Base-by-base conservation (phyloP, 2,797 vertebrate genomes). In the Aphelocoma californica region DNA sequence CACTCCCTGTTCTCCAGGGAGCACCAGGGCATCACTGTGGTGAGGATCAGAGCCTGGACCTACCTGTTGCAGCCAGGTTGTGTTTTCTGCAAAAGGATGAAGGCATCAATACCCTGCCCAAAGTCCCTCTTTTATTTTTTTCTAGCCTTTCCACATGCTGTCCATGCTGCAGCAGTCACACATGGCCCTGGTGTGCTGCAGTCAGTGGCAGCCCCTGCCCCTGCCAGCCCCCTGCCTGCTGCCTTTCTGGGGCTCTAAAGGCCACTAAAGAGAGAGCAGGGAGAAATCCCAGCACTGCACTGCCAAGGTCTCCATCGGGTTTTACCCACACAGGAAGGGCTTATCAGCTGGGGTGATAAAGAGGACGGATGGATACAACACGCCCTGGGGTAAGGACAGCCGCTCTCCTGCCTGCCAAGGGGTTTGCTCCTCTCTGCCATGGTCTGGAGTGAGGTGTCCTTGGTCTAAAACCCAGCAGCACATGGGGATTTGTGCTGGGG, bases 151-250 rank as follows among this genome's bases (percentile, higher is more conserved):
- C n/a, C 47, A 54, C 25, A 5, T 24, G 36, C 58, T 21, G 9
- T 8, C 42, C 0, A 0, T 10, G 8, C 24, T 45, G n/a, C 2
- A 1, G 51, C 5, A 2, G 31, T 28, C 6, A 0, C 60, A 29
- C 11, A 2, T 0, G 0, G 60, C 56, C 67, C 80, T 73, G 70
- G n/a, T 60, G 72, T 58, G 67, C 53, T 64, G 44, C 16, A 16
- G 74, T 8, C 2, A 0, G 28, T 36, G 44, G 18, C 42, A 62
- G 45, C 18, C 50, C 44, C 65, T 54, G 32, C 21, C 57, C 60
- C 69, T 64, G 23, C 7, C 78, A 44, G 64, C 2, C 45, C 38
- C 36, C 62, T 74, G 47, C 21, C 45, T 1, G 0, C 34, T 58
- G 29, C 70, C n/a, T 15, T 64, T 66, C 45, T 7, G 0, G 3